phyloP scores from a whole-genome alignment of 2,888 invertebrate species.

The Thymelicus lineola region DNA sequence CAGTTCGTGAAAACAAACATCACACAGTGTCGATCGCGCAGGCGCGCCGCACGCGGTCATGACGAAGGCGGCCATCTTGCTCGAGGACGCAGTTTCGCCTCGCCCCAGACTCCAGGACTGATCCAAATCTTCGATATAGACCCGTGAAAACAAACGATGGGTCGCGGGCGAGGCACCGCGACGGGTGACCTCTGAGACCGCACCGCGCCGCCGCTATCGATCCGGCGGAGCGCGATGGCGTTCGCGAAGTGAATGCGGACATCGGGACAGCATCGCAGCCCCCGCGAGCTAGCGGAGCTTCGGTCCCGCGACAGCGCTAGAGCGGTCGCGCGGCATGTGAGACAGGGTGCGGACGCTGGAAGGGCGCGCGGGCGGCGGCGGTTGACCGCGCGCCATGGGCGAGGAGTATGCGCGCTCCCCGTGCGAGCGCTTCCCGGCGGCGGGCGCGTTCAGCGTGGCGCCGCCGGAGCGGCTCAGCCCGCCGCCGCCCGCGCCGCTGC shows the following conservation, averaged over 20 bases:
- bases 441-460: constrained; percentile 86
- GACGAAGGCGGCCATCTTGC: constrained; percentile 83
- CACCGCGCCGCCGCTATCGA: constrained; percentile 80
- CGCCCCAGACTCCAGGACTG: constrained; percentile 77
- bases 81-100: constrained; percentile 81
- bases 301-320: constrained; percentile 71
- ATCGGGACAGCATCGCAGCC: constrained; percentile 74
- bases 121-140: constrained; percentile 61
- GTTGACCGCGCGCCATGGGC: constrained; percentile 83
- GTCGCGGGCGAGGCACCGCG: constrained; percentile 65
- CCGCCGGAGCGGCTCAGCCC: constrained; percentile 87
- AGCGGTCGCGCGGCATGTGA: constrained; percentile 79
- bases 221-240: constrained; percentile 77
- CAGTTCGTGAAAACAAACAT: constrained; percentile 79
- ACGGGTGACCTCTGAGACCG: constrained; percentile 74
- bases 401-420: constrained; percentile 83
- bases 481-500: constrained; percentile 87
- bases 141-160: constrained; percentile 60
- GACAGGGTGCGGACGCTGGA: constrained; percentile 67
- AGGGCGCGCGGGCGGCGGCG: constrained; percentile 81
- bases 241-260: constrained; percentile 82
- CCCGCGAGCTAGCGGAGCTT: constrained; percentile 66
- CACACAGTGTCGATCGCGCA: constrained; percentile 75
- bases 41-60: constrained; percentile 76
- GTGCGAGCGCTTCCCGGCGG: constrained; percentile 84